phyloP scores from a whole-genome alignment of 2,888 invertebrate genomes.

The Pantelozetes paolii region DNA sequence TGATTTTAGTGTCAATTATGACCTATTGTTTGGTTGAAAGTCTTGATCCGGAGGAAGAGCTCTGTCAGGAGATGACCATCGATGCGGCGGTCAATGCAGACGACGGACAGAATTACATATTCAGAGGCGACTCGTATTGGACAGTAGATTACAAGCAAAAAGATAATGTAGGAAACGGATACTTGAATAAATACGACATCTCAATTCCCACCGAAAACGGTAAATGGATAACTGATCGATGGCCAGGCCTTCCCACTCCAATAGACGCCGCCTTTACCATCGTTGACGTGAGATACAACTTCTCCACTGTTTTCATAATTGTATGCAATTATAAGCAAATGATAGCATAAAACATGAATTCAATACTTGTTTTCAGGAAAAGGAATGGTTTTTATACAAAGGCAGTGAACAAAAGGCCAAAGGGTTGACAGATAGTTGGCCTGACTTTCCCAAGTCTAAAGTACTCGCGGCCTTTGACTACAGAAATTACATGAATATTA shows the following conservation, averaged over 20 bases:
- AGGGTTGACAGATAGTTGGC: background rate
- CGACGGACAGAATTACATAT: background rate
- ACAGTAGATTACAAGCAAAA: no score
- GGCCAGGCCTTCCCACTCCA: background rate
- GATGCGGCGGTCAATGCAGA: background rate
- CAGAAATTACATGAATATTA: no score
- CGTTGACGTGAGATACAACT: background rate
- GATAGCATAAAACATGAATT: background rate
- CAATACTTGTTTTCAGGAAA: background rate
- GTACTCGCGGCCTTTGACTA: background rate
- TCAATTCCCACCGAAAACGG: background rate
- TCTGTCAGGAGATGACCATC: background rate
- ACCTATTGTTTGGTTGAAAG: no score
- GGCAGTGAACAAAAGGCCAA: background rate
- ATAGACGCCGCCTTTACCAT: conserved; percentile 9
- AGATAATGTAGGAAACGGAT: background rate
- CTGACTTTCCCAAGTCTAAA: background rate
- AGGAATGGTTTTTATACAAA: background rate
- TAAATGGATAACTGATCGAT: background rate
- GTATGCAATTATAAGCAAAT: background rate
- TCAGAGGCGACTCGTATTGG: background rate
- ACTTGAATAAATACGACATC: no score
- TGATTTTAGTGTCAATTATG: no score
- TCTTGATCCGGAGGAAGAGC: background rate
- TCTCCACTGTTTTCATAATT: conserved; percentile 9